These are phyloP conservation scores for Cardiocondyla obscurior DNA, from an alignment of 1,140 invertebrate genomes.

Conservation along the genomic window DNA sequence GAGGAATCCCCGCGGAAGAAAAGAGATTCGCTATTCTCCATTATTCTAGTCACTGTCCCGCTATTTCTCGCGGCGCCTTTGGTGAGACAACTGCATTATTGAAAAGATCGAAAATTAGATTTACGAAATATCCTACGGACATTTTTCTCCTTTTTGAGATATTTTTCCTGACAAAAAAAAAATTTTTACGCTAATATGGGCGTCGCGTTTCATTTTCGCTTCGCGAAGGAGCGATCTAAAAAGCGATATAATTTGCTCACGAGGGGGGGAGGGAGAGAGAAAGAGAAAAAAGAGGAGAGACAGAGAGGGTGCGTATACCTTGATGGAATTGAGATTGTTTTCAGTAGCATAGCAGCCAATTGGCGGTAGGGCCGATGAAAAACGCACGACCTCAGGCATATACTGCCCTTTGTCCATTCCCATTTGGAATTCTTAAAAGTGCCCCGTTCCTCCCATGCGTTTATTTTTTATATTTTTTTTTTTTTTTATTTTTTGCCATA, in stretches of 20 bases:
- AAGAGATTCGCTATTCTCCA: neutral
- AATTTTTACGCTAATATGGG: neutral
- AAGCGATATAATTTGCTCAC: slow-evolving; percentile 42
- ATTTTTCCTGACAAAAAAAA: neutral
- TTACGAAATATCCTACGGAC: too few species aligned
- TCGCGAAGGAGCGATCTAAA: neutral
- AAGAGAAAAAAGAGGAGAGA: neutral
- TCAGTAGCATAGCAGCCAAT: slow-evolving; percentile 60
- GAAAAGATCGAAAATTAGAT: neutral
- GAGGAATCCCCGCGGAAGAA: neutral
- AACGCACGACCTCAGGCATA: slow-evolving; percentile 61
- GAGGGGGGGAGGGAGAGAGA: neutral
- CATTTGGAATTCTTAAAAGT: slow-evolving; percentile 78
- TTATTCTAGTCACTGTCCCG: neutral
- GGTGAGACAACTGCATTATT: neutral
- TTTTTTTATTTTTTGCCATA: slow-evolving; percentile 77
- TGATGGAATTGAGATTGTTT: slow-evolving; percentile 70
- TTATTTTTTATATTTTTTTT: too few species aligned
- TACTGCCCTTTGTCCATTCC: slow-evolving; percentile 78
- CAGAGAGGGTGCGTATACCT: slow-evolving; percentile 48
- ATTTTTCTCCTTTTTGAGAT: neutral
- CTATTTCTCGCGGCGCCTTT: neutral
- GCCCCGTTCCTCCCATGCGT: slow-evolving; percentile 57
- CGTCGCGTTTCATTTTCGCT: neutral
- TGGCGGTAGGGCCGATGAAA: slow-evolving; percentile 62